phyloP scores from a whole-genome alignment of 2,888 invertebrate genomes.

The Archaeoteleia sp. region DNA sequence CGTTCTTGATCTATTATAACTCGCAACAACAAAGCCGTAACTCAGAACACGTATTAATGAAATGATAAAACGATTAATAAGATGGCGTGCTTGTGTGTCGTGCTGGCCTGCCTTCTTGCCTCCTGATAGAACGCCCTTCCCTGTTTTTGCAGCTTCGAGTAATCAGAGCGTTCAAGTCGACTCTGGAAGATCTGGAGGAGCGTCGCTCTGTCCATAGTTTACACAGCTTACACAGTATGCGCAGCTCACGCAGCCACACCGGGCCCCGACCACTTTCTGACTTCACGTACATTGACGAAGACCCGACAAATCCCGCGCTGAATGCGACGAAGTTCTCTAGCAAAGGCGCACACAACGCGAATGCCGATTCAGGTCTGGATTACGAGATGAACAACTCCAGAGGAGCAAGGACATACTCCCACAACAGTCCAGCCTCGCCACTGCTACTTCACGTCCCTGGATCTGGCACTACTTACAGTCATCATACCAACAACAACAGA shows the following conservation, averaged over 20 bases:
- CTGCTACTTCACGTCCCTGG: constrained; percentile 71
- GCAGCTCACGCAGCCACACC: constrained; percentile 85
- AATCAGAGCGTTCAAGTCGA: constrained; percentile 99
- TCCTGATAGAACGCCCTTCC: constrained; percentile 76
- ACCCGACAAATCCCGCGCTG: constrained; percentile 76
- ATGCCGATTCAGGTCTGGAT: constrained; percentile 86
- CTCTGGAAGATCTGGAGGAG: constrained; percentile 99
- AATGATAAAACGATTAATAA: constrained; percentile 52
- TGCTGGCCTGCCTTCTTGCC: constrained; percentile 72
- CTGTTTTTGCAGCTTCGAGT: constrained; percentile 98
- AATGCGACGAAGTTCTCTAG: constrained; percentile 62
- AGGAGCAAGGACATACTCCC: constrained; percentile 62
- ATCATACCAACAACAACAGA: constrained; percentile 62
- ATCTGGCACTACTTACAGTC: constrained; percentile 64
- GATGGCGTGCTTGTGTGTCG: constrained; percentile 70
- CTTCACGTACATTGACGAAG: constrained; percentile 89
- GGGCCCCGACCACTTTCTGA: constrained; percentile 85
- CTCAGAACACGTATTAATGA: constrained; percentile 29
- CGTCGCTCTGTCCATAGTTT: constrained; percentile 98
- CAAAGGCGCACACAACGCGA: constrained; percentile 82
- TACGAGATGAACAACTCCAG: constrained; percentile 75
- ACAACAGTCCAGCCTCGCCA: constrained; percentile 71
- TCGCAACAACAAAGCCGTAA: constrained; percentile 5
- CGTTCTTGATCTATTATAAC: not conserved
- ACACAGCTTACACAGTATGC: constrained; percentile 92